Evolutionary conservation across 2,113 vertebrate species (phyloP).

Genomic region (Ondatra zibethicus): DNA sequence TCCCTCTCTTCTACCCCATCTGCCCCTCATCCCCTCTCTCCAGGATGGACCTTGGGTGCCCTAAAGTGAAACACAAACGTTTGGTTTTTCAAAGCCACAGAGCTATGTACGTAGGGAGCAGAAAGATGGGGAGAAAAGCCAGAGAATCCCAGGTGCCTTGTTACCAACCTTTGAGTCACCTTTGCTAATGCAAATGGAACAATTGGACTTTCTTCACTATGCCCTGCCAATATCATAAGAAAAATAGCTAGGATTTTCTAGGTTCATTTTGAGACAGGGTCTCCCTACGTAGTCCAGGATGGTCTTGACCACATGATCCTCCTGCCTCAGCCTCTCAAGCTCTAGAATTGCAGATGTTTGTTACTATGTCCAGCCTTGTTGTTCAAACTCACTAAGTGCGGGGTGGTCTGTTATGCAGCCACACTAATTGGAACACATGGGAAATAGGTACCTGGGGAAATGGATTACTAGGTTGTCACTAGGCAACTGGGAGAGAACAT

Average conservation of each 20-base stretch:
- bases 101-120: neutral
- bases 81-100: neutral
- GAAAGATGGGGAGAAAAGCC: neutral
- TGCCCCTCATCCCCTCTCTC: neutral
- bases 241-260: neutral
- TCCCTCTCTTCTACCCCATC: no score
- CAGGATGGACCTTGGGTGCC: neutral
- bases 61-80: neutral
- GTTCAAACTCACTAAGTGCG: neutral
- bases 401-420: neutral
- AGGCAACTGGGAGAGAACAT: neutral
- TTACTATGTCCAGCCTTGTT: neutral
- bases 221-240: neutral
- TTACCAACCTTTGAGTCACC: neutral
- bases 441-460: neutral
- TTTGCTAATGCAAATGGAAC: neutral
- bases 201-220: neutral
- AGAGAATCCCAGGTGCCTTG: neutral
- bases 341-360: neutral
- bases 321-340: neutral
- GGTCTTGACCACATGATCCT: neutral
- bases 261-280: neutral
- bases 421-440: neutral
- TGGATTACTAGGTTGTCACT: neutral
- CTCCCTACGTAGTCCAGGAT: neutral